Evolutionary conservation across 2,797 vertebrate species (phyloP).

Genomic region (Lophius americanus): DNA sequence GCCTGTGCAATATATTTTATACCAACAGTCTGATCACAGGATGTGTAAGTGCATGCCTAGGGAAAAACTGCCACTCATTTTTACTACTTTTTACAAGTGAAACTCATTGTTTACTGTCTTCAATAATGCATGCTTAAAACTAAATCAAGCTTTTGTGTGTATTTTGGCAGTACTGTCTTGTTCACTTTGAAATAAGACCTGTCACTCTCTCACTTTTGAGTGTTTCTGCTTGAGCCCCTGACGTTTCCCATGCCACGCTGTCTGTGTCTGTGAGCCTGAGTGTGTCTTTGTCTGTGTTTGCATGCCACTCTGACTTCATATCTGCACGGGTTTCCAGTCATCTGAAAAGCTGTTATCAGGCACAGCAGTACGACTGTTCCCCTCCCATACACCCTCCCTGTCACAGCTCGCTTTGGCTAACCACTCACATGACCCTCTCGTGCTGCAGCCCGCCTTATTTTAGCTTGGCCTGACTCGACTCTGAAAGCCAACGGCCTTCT

Average conservation of each 20-base stretch:
- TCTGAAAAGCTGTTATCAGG: constrained; percentile 72
- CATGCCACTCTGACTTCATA: constrained; percentile 40
- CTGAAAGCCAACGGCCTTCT: constrained; percentile 66
- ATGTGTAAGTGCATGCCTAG: too few relatives aligned
- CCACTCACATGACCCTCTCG: constrained; percentile 75
- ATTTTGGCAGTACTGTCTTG: background rate
- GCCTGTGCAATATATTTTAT: too few relatives aligned
- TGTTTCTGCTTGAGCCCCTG: background rate
- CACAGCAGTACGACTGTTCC: constrained; percentile 75
- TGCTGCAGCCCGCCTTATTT: constrained; percentile 59
- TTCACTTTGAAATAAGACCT: background rate
- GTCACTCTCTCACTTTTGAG: background rate
- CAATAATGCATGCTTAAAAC: too few relatives aligned
- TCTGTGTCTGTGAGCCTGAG: constrained; percentile 12
- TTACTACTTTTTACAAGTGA: too few relatives aligned
- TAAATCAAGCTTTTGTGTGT: too few relatives aligned
- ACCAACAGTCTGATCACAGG: too few relatives aligned
- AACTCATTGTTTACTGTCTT: too few relatives aligned
- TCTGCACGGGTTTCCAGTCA: constrained; percentile 43
- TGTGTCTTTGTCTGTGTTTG: constrained; percentile 37
- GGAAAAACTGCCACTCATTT: too few relatives aligned
- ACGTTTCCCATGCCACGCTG: constrained; percentile 13
- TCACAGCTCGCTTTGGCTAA: constrained; percentile 58
- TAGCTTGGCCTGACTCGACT: constrained; percentile 48
- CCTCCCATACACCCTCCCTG: constrained; percentile 61